These are phyloP conservation scores for Atta texana DNA, from an alignment of 1,140 invertebrate genomes.

Conservation along the genomic window DNA sequence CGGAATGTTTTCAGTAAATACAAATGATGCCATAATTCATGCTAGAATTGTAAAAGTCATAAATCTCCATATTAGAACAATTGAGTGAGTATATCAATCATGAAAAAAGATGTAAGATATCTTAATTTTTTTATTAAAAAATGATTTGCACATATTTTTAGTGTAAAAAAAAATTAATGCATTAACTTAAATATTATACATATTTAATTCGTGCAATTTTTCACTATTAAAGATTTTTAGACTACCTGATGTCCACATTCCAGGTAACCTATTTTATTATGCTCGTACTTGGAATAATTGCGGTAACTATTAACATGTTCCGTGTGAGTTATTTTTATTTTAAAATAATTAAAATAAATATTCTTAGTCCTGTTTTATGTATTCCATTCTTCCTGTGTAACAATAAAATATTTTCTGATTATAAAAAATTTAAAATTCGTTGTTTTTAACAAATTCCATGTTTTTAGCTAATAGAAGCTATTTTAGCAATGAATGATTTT, in stretches of 20 bases:
- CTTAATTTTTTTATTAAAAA: too few relatives aligned
- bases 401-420: background rate
- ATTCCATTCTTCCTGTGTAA: background rate
- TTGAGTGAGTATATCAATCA: too few relatives aligned
- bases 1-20: too few relatives aligned
- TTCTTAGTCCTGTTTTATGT: background rate
- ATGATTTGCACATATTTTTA: too few relatives aligned
- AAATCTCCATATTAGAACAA: too few relatives aligned
- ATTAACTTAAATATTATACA: background rate
- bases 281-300: background rate
- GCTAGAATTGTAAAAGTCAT: too few relatives aligned
- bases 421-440: background rate
- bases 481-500: constrained; percentile 13
- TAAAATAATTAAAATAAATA: background rate
- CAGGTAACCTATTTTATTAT: background rate
- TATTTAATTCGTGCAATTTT: constrained; percentile 1
- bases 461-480: constrained; percentile 4
- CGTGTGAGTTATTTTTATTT: constrained; percentile 34
- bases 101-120: too few relatives aligned
- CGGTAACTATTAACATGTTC: constrained; percentile 14
- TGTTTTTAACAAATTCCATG: too few relatives aligned
- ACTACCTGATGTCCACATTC: constrained; percentile 6
- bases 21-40: too few relatives aligned
- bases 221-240: constrained; percentile 23
- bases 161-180: background rate